Conservation (phyloP, 2,888 invertebrate genomes). For the Luffia ferchaultella region DNA sequence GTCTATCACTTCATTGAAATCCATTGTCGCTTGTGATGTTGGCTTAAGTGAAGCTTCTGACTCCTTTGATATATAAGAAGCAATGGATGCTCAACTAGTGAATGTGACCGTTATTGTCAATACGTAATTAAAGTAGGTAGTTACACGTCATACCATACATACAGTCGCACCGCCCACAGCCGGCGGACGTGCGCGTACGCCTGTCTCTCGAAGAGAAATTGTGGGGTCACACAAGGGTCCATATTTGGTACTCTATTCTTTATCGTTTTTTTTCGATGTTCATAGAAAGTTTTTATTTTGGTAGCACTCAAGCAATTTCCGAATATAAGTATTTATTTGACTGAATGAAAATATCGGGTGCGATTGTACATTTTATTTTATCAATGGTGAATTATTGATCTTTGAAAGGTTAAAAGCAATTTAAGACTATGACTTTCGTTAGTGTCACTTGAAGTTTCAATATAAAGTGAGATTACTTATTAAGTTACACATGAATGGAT, state of each 20-base stretch:
- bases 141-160: constrained; percentile 53
- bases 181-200: constrained; percentile 48
- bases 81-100: neutral
- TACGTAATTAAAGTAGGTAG: neutral
- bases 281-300: too few relatives aligned
- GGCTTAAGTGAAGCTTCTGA: neutral
- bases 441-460: constrained; percentile 17
- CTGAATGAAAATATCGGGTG: too few relatives aligned
- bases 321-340: too few relatives aligned
- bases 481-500: too few relatives aligned
- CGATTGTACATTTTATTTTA: too few relatives aligned
- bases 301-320: too few relatives aligned
- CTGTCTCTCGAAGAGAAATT: constrained; percentile 27
- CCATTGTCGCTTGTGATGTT: neutral
- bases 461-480: constrained; percentile 5
- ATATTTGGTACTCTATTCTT: constrained; percentile 23
- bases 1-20: neutral
- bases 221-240: constrained; percentile 29
- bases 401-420: too few relatives aligned
- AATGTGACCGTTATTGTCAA: neutral
- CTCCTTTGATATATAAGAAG: neutral
- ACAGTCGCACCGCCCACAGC: constrained; percentile 52
- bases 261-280: constrained; percentile 15
- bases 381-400: too few relatives aligned
- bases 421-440: too few relatives aligned